Evolutionary conservation across 2,113 vertebrate species (phyloP), one percentile per base, ranked within the genome.

Genomic region (Callithrix jacchus): DNA sequence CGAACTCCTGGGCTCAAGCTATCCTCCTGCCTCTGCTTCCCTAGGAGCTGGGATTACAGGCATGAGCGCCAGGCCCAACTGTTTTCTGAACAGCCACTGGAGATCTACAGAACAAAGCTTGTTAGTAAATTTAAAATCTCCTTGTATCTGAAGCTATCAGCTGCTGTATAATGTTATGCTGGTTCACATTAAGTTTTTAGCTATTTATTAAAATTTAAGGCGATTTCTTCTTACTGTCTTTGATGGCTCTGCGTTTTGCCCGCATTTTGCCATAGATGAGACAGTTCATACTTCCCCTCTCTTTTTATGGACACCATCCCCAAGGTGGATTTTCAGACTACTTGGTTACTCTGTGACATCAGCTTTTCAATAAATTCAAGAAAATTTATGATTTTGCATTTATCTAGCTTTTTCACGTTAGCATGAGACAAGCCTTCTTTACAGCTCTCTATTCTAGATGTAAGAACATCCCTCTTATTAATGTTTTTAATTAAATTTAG

Each of bases 401-500:
- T 18, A 27, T n/a, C 11, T 83, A 18, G 8, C 2, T 84, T 84
- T 56, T 64, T 40, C 20, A 42, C 49, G 13, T 81, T 77, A 90
- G 18, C 68, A 32, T 16, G 49, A 30, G 32, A 6, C 2, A 25
- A 85, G 20, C 2, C 1, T 58, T 52, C 17, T 61, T 54, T 91
- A 17, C 8, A 68, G 47, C 47, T 56, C 23, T 91, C 12, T 3
- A 9, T 42, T 8, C 35, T 70, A 35, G 2, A 9, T 56, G 8
- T 58, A 37, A 13, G 40, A 77, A 79, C 11, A 61, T 25, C 8
- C 2, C 20, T 81, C 49, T 81, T 58, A 47, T 5, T 49, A 20
- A 64, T 64, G 58, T 58, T 61, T 86, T 68, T 35, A 61, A 54
- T 80, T 42, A 91, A 80, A 52, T 58, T 91, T 73, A 88, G 56